Base-by-base conservation (phyloP, 2,797 vertebrate genomes). In the Alca torda region DNA sequence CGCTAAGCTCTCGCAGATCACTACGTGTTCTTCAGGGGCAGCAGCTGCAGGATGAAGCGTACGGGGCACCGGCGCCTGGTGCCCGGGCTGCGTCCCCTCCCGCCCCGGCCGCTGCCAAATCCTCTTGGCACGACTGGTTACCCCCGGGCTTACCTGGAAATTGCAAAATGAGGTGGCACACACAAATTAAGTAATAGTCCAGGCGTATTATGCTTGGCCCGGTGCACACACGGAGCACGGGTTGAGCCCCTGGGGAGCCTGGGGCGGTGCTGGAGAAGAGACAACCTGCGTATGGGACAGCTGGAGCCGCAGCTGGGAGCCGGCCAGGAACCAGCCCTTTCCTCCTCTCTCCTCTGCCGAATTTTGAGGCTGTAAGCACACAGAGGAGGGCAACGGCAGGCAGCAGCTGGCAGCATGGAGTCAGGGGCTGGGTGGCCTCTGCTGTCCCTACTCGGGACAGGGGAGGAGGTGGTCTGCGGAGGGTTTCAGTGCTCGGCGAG, bases 401-500 rank as follows among this genome's bases (percentile, higher is more conserved):
- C 61, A 14, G 31, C 4, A 23, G 37, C 37, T 10, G 2, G 15
- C 28, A 60, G 45, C 45, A 3, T 0, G 50, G 20, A 16, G 1
- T 1, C 4, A 53, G 43, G 59, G n/a, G 6, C 39, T 45, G 87
- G 33, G 20, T 10, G 9, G 33, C 41, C 57, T 81, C 54, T 31
- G 1, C 9, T 48, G 35, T 37, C 59, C 33, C 45, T 39, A 0
- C 25, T 19, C 4, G 3, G 39, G 59, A 13, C 54, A 17, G 48
- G 35, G 46, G 2, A 24, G 35, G 41, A 65, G 54, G 56, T 84
- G 87, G 28, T 35, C n/a, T 65, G 11, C 12, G 15, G 56, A 48
- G 31, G 4, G 2, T 41, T 53, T 9, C 51, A 13, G 31, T 6
- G 50, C 51, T 57, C 73, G 26, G 23, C 5, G 23, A 57, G 23